Evolutionary conservation across 2,797 vertebrate genomes (phyloP).

Genomic region (Poecile montanus): DNA sequence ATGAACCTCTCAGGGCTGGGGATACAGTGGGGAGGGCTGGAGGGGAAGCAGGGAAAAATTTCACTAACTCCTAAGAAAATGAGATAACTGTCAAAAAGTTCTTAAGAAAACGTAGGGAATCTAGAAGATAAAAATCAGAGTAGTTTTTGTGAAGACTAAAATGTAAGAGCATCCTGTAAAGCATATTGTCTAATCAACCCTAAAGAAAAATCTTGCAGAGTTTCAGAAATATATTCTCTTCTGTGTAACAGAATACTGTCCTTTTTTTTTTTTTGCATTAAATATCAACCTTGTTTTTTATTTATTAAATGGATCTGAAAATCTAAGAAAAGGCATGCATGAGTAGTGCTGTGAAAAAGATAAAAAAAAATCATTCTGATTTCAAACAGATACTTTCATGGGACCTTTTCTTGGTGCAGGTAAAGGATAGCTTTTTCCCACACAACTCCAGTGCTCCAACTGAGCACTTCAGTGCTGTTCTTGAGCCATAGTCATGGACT

Average conservation of each 20-base stretch:
- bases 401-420: neutral
- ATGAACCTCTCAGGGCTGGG: rapidly evolving
- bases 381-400: neutral
- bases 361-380: neutral
- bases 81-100: neutral
- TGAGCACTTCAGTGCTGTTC: neutral
- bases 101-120: neutral
- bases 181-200: neutral
- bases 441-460: neutral
- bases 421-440: neutral
- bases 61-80: neutral
- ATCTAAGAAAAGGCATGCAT: neutral
- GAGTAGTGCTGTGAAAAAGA: neutral
- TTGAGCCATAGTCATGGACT: neutral
- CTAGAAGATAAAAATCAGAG: neutral
- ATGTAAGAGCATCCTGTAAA: neutral
- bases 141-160: neutral
- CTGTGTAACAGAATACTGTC: neutral
- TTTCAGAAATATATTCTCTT: neutral
- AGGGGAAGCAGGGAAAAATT: neutral
- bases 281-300: neutral
- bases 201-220: neutral
- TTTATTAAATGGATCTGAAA: neutral
- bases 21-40: rapidly evolving
- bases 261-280: neutral